phyloP scores from a whole-genome alignment of 2,797 vertebrate genomes.

The Chelon labrosus region DNA sequence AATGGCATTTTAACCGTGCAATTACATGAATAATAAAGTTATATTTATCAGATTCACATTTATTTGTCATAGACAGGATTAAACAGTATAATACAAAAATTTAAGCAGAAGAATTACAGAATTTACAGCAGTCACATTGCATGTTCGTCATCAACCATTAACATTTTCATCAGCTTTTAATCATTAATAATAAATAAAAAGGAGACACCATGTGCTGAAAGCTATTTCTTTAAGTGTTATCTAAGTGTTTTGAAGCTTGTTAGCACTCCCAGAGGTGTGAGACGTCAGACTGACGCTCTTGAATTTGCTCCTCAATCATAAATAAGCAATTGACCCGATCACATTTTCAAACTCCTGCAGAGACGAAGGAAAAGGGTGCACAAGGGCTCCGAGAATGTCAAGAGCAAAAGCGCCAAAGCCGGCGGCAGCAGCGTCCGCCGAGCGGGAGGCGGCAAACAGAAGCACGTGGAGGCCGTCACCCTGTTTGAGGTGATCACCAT shows the following conservation, averaged over 20 bases:
- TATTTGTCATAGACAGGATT: too few species aligned
- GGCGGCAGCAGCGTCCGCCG: slow-evolving; percentile 41
- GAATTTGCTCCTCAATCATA: neutral
- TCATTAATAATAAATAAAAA: neutral
- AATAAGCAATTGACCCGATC: neutral
- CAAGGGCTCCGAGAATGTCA: slow-evolving; percentile 86
- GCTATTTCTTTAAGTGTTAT: neutral
- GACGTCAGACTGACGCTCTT: too few species aligned
- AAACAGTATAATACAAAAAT: too few species aligned
- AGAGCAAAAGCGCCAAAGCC: slow-evolving; percentile 74
- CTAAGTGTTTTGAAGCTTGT: neutral
- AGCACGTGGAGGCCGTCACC: slow-evolving; percentile 88
- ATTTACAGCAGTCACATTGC: too few species aligned
- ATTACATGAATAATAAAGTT: too few species aligned
- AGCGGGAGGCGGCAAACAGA: slow-evolving; percentile 61
- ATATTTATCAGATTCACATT: too few species aligned
- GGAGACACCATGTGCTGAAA: neutral
- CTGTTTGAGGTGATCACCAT: slow-evolving; percentile 94
- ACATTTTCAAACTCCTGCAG: slow-evolving; percentile 64
- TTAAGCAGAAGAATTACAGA: too few species aligned
- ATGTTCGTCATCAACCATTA: too few species aligned
- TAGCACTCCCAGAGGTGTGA: too few species aligned
- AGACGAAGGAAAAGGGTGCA: slow-evolving; percentile 83
- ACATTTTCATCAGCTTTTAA: neutral
- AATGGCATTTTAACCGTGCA: too few species aligned